Evolutionary conservation across 2,113 vertebrate genomes (phyloP).

Genomic region (Aspiorhynchus laticeps): DNA sequence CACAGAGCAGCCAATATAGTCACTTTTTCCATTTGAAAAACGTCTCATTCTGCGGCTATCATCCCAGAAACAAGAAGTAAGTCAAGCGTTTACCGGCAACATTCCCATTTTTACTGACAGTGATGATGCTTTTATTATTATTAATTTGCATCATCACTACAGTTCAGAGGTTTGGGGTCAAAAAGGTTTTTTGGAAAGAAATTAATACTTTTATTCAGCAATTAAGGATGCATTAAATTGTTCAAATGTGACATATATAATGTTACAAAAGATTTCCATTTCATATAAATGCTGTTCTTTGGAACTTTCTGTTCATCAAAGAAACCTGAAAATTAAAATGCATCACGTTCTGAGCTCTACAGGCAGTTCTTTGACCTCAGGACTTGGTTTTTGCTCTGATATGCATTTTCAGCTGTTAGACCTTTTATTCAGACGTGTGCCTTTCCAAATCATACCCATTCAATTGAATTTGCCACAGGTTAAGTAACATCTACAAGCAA

Average conservation of each 20-base stretch:
- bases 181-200: background rate
- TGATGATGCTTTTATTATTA: background rate
- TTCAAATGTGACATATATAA: background rate
- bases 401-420: too few species aligned
- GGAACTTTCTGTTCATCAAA: too few species aligned
- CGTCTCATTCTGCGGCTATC: constrained; percentile 97
- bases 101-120: too few species aligned
- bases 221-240: background rate
- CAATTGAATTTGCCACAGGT: too few species aligned
- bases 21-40: constrained; percentile 99
- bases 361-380: too few species aligned
- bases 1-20: constrained; percentile 91
- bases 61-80: constrained; percentile 99
- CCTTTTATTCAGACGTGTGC: too few species aligned
- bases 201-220: background rate
- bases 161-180: background rate
- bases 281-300: background rate
- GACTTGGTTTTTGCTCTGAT: too few species aligned
- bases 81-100: constrained; percentile 52
- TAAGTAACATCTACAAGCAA: too few species aligned
- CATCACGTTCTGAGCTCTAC: too few species aligned
- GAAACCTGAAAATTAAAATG: too few species aligned
- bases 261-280: background rate
- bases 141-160: background rate
- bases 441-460: too few species aligned